Evolutionary conservation across 2,797 vertebrate genomes (phyloP), one percentile per base, ranked within the genome.

Genomic region (Falco cherrug): DNA sequence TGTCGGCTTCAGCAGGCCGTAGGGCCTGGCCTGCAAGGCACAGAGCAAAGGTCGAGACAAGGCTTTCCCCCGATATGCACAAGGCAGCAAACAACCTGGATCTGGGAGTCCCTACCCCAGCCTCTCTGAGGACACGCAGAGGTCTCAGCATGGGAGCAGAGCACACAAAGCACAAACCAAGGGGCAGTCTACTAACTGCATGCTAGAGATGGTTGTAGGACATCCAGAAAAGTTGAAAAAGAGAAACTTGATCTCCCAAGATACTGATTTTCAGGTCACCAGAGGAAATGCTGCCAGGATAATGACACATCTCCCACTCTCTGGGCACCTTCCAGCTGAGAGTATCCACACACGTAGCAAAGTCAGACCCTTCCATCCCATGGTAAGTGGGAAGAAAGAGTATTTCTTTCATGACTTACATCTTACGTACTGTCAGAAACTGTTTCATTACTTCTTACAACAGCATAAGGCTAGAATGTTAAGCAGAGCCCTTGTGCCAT

Each of bases 1-100:
- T 4, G 99, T 97, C 0, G 98, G 98, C 97, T 98, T 98, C 93
- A 99, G 97, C 92, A 99, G 97, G 84, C 96, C 97, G 13, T 97
- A 89, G 25, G 98, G 98, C 97, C 98, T 98, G 87, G 97, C 98
- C 98, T 98, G 98, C 18, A 98, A 97, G 90, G 84, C 92, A 94
- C 81, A 98, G 67, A 98, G 67, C 64, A 95, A 31, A 84, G 9
- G 84, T 92, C 11, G 28, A 91, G 79, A 61, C 95, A 93, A 59
- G 94, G 61, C 56, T 25, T 92, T 45, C 43, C 41, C 4, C 26
- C 0, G 0, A 10, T 5, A 70, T n/a, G 50, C 64, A 15, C 0
- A 0, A 63, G 15, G n/a, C 0, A 33, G 60, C 35, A 75, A 70
- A 60, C 8, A 84, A n/a, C 31, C 29, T 50, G 63, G 31, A 20